Evolutionary conservation across 1,140 invertebrate genomes (phyloP), one percentile per base, ranked within the genome.

Genomic region (Formica exsecta): DNA sequence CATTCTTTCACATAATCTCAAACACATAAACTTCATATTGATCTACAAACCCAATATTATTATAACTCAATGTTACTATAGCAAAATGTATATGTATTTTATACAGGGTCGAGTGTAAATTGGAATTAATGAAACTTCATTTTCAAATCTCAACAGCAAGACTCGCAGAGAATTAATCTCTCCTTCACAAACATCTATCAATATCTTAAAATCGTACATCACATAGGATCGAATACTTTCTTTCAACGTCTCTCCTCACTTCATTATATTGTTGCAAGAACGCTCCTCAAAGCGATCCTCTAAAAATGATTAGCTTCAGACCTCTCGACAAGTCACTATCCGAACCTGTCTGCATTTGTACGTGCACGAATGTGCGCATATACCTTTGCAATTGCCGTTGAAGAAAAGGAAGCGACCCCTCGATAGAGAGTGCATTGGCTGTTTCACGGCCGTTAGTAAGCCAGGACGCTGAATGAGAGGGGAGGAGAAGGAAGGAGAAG

Each of bases 381-480:
- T 74, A 74, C 62, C 65, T 81, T 87, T 75, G 61, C 19, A 74
- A 77, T 70, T 76, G 70, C 79, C 57, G 89, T 90, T 54, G 83
- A 80, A 84, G 89, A 77, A 90, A 90, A 90, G 81, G 89, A 86
- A 92, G 90, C 86, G 73, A 71, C 81, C 76, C 81, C 84, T 87
- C 84, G 48, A 51, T 4, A 51, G 86, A 86, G 86, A 90, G 80
- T 89, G 64, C 86, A 90, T 88, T 59, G 79, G 76, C 79, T 77
- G 81, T 73, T 71, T 80, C 89, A 76, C 48, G 80, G 73, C 64
- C 76, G 90, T 86, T 83, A 77, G 79, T 70, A 48, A 77, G 51
- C 64, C 65, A 57, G 61, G 38, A 61, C 57, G 44, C 51, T 70
- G 84, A 38, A 70, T 68, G n/a, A 41, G 48, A 41, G 70, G 54